Evolutionary conservation across 1,140 invertebrate genomes (phyloP).

Genomic region (Platorchestia sp.): DNA sequence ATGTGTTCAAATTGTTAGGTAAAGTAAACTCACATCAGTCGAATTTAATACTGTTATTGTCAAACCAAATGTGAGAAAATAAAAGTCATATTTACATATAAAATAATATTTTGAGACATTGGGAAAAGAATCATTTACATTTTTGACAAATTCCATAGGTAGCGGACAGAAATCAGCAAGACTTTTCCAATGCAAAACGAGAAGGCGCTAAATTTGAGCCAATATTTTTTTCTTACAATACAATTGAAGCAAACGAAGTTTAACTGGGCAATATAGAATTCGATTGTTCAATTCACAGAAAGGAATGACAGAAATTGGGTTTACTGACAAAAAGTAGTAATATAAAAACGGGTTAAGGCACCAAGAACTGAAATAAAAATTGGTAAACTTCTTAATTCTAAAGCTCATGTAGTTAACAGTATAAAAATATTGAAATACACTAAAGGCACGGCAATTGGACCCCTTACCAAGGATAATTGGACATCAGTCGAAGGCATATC

Average conservation of each 20-base stretch:
- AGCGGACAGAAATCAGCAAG: background rate
- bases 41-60: slow-evolving; percentile 44
- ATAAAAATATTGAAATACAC: background rate
- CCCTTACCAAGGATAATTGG: background rate
- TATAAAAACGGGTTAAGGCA: background rate
- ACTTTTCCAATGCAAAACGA: background rate
- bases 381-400: background rate
- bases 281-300: background rate
- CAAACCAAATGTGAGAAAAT: slow-evolving; percentile 39
- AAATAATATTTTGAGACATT: slow-evolving; percentile 33
- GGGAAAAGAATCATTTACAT: background rate
- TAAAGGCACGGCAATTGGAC: background rate
- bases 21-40: background rate
- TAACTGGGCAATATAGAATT: background rate
- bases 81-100: slow-evolving; percentile 44
- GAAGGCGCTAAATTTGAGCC: background rate
- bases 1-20: background rate
- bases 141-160: background rate
- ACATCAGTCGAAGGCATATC: background rate
- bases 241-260: background rate
- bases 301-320: background rate
- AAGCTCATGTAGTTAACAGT: background rate
- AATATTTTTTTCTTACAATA: background rate
- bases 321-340: background rate
- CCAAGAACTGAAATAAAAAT: background rate